These are phyloP conservation scores for Echiichthys vipera DNA, from an alignment of 2,797 vertebrate species.

Conservation along the genomic window DNA sequence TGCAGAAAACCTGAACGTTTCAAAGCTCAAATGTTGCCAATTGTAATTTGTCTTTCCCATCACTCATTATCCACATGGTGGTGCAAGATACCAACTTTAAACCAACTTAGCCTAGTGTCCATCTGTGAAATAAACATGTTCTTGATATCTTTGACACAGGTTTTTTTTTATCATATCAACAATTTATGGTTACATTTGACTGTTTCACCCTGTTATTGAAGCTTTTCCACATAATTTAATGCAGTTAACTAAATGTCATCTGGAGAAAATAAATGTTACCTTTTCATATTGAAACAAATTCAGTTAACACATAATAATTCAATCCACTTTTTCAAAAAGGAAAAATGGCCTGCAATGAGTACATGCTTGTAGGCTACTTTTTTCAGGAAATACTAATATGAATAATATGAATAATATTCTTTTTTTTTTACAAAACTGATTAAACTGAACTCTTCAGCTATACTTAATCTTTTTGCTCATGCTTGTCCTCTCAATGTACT, in stretches of 20 bases:
- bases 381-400: too few relatives aligned
- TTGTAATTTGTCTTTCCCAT: not conserved
- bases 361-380: too few relatives aligned
- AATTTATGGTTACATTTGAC: too few relatives aligned
- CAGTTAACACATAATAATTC: not conserved
- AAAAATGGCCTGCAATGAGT: not conserved
- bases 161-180: not conserved
- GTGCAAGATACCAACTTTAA: slow-evolving; percentile 3
- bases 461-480: not conserved
- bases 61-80: slow-evolving; percentile 22
- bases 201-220: not conserved
- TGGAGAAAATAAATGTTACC: not conserved
- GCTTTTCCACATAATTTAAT: not conserved
- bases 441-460: not conserved
- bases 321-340: not conserved
- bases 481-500: too few relatives aligned
- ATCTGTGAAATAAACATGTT: not conserved
- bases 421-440: not conserved
- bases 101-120: too few relatives aligned
- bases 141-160: not conserved
- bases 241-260: not conserved
- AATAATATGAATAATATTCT: too few relatives aligned
- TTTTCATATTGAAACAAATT: not conserved
- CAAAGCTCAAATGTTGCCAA: not conserved
- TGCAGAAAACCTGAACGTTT: not conserved